Conservation (phyloP, 2,797 vertebrate genomes). For the Dipus sagitta region DNA sequence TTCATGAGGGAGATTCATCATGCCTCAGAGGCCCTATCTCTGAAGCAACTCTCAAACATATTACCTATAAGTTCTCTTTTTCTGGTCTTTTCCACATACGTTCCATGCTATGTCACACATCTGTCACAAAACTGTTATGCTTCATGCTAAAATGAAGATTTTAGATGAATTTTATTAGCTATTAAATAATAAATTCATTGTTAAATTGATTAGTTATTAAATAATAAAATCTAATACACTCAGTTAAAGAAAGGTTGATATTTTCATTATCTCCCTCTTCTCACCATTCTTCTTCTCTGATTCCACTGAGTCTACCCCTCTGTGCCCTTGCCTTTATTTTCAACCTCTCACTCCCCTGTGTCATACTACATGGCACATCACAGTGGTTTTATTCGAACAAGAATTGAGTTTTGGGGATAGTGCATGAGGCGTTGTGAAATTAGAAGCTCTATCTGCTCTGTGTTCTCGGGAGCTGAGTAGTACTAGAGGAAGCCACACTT, state of each 20-base stretch:
- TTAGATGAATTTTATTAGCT: no score
- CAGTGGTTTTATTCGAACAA: not conserved
- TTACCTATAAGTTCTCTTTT: not conserved
- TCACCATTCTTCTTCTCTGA: not conserved
- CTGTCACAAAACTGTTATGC: not conserved
- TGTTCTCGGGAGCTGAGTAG: not conserved
- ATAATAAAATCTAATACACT: not conserved
- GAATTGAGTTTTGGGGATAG: not conserved
- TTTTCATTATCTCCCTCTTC: not conserved
- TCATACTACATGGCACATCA: not conserved
- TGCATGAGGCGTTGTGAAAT: not conserved
- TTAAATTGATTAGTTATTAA: not conserved
- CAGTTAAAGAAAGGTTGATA: not conserved
- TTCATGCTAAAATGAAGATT: not conserved
- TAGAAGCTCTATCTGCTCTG: not conserved
- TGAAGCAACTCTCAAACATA: not conserved
- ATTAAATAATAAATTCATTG: no score
- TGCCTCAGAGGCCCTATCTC: not conserved
- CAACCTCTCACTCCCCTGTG: not conserved
- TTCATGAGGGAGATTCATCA: not conserved
- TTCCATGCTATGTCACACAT: not conserved
- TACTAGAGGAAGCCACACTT: not conserved
- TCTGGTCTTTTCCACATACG: not conserved
- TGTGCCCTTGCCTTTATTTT: not conserved
- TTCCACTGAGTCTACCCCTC: not conserved